Evolutionary conservation across 2,888 invertebrate genomes (phyloP), one percentile per base, ranked within the genome.

Genomic region (Myopa tessellatipennis): DNA sequence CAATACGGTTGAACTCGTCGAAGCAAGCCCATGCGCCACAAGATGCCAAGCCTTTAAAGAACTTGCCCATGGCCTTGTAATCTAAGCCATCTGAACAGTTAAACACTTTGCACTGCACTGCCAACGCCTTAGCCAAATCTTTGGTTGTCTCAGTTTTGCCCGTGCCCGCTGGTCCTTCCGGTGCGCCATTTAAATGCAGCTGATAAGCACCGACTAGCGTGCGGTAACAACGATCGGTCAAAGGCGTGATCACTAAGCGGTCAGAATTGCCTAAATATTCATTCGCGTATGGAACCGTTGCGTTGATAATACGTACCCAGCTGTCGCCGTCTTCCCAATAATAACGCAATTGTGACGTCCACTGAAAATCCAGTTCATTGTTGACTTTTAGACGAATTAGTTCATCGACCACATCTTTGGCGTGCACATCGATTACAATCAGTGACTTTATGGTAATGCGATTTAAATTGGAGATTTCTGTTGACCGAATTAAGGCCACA

Each of bases 81-180:
- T 94, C 93, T 58, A 94, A 86, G 12, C 93, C 93, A 82, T 93
- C 93, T 0, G 94, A 94, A 82, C 94, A 94, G 86, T 94, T 94
- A 85, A 94, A 94, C 0, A 94, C 93, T 5, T 94, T 92, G 83
- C 94, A 94, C 84, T 96, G 96, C 1, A 97, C 96, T 0, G 97
- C 98, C 71, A 98, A 86, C 0, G 97, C 97, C 89, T 97, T 96
- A 6, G 96, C 96, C 81, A 98, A 90, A 90, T 98, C 97, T 90
- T 98, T 98, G 0, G 95, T 95, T 26, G 96, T 96, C 90, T 96
- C 96, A 0, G 96, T 96, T 90, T 96, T 96, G 0, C 96, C 96
- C 0, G 96, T 96, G 0, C 96, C 96, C 0, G 95, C 95, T 0
- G 96, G 96, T 0, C 93, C 93, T 84, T 93, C 93, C 0, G 92